These are phyloP conservation scores for Netelia inedita DNA, from an alignment of 2,888 invertebrate genomes.

Conservation along the genomic window DNA sequence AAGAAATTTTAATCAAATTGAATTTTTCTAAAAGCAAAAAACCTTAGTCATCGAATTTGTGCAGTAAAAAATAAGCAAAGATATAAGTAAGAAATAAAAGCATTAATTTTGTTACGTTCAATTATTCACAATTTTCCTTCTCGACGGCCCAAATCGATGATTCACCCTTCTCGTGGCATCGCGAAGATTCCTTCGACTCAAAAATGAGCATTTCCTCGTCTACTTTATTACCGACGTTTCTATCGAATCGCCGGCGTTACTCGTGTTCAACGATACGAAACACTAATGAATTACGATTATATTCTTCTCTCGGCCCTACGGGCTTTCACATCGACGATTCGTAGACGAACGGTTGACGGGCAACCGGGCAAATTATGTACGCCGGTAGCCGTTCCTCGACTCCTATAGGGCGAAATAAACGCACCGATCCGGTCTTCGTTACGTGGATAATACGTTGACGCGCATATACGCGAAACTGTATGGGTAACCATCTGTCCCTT, in stretches of 20 bases:
- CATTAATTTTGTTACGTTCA: conserved; percentile 6
- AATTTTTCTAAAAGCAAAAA: too few relatives aligned
- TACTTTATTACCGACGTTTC: conserved; percentile 51
- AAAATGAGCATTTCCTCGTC: conserved; percentile 52
- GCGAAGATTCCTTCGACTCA: not conserved
- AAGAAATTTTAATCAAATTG: not conserved
- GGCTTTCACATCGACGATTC: conserved; percentile 31
- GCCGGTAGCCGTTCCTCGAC: conserved; percentile 22
- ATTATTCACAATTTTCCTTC: conserved; percentile 34
- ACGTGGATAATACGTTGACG: conserved; percentile 54
- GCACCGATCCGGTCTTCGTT: conserved; percentile 37
- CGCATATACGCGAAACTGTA: conserved; percentile 46
- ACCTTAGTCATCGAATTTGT: too few relatives aligned
- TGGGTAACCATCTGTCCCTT: conserved; percentile 59
- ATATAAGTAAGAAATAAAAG: too few relatives aligned
- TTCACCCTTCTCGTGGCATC: not conserved
- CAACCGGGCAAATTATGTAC: conserved; percentile 64
- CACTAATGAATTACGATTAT: conserved; percentile 65
- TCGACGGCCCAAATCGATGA: not conserved
- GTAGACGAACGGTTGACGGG: conserved; percentile 49
- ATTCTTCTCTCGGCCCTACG: conserved; percentile 18
- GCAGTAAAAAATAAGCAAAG: too few relatives aligned
- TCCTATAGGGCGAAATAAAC: conserved; percentile 46
- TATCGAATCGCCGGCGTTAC: conserved; percentile 21
- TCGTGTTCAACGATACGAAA: conserved; percentile 23